Percentiles rank a stretch among this genome's conserved stretches.
These are phyloP conservation scores for Apteryx owenii DNA, from an alignment of 2,113 vertebrate species.

Conservation along the genomic window DNA sequence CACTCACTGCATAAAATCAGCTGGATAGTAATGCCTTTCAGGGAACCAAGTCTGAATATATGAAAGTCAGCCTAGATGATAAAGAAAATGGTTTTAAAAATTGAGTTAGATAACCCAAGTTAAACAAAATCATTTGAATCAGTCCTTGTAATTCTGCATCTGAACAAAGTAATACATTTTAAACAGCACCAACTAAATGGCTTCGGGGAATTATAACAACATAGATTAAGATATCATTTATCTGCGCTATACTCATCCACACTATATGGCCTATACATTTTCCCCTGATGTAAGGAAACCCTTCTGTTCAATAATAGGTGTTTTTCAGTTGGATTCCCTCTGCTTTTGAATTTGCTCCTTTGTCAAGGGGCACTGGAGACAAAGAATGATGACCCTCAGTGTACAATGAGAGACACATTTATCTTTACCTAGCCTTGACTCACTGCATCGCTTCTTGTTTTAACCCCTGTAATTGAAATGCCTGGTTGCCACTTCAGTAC, in stretches of 20 bases:
- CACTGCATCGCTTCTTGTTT: constrained; percentile 3
- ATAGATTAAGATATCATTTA: not conserved
- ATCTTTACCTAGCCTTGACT: constrained; percentile 19
- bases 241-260: not conserved
- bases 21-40: not conserved
- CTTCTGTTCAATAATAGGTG: not conserved
- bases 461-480: constrained; percentile 21
- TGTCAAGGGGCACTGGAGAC: not conserved
- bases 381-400: not conserved
- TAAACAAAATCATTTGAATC: not conserved
- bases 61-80: not conserved
- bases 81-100: not conserved
- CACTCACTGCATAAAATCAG: not conserved
- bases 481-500: not conserved
- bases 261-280: not conserved
- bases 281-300: not conserved
- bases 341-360: not conserved
- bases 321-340: not conserved
- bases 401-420: not conserved
- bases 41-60: not conserved
- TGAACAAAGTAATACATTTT: not conserved
- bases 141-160: not conserved
- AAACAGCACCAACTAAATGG: not conserved
- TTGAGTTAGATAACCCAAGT: not conserved
- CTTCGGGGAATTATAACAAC: not conserved